Percentiles rank a stretch among this genome's conserved stretches.
phyloP scores from a whole-genome alignment of 1,140 invertebrate genomes.

The Drosophila setifemur region DNA sequence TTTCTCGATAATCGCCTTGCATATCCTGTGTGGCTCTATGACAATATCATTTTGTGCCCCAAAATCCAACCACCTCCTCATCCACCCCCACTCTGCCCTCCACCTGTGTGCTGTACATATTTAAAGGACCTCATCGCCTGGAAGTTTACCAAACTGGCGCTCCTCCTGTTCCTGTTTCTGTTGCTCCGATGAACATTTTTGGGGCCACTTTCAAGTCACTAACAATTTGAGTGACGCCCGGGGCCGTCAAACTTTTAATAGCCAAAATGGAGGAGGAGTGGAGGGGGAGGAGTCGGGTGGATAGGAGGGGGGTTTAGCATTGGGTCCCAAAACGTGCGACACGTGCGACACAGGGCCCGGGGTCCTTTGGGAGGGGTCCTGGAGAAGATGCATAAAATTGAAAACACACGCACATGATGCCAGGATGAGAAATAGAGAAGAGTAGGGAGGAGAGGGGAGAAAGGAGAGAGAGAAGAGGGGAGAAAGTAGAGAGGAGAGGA shows the following conservation, averaged over 20 bases:
- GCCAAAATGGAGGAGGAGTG: conserved; percentile 33
- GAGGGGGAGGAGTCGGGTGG: neutral
- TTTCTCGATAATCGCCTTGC: too few relatives aligned
- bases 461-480: too few relatives aligned
- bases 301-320: neutral
- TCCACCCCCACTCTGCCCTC: too few relatives aligned
- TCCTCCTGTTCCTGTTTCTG: neutral
- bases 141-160: neutral
- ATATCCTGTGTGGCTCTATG: too few relatives aligned
- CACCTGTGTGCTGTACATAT: too few relatives aligned
- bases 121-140: neutral
- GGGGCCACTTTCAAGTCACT: conserved; percentile 41
- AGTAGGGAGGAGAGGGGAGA: too few relatives aligned
- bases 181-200: conserved; percentile 25
- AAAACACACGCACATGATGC: conserved; percentile 48
- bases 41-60: too few relatives aligned
- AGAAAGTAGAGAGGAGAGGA: neutral
- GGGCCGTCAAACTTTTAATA: conserved; percentile 63
- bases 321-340: conserved; percentile 24
- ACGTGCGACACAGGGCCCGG: conserved; percentile 38
- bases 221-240: conserved; percentile 63
- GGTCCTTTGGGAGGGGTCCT: conserved; percentile 17
- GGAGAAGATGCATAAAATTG: conserved; percentile 36
- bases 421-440: neutral
- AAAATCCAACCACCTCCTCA: too few relatives aligned